Evolutionary conservation across 2,113 vertebrate genomes (phyloP), one percentile per base, ranked within the genome.

Genomic region (Oryzias javanicus): DNA sequence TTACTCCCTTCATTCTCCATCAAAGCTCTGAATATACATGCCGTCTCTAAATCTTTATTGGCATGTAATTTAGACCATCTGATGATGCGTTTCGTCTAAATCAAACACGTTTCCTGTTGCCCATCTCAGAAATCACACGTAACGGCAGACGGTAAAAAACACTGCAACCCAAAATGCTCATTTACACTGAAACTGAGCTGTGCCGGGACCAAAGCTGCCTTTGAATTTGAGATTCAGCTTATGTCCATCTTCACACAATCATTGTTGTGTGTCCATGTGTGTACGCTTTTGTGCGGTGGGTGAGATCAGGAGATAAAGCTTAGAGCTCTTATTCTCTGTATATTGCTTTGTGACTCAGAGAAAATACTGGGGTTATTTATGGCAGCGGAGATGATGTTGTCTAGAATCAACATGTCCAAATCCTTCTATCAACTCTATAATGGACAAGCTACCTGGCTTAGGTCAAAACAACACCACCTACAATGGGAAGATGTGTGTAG

Each of bases 371-470:
- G 64, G 73, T 86, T 89, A 86, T 89, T 87, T 83, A 83, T 77
- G 71, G 80, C 55, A 40, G 62, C 77, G 68, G 73, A 77, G 76
- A 81, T 80, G 77, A 80, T 72, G 74, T 65, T 63, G 80, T 83
- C 81, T 81, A 80, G 82, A 89, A 88, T 88, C 89, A 90, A 90
- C 90, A 90, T 71, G 70, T 79, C 81, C 78, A 86, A 89, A 89
- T 85, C 86, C 86, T 86, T 70, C 82, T 81, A 89, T 91, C 89
- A 89, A 83, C 79, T 88, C 79, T 46, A 81, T 91, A 91, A 91
- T 89, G 81, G 85, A 91, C 87, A 84, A 73, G 86, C 79, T 67
- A 77, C 78, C 83, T 71, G 67, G 69, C 76, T 77, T 60, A 84
- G 88, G 88, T 90, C 88, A 89, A 88, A 88, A 86, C 79, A 84